Evolutionary conservation across 2,797 vertebrate genomes (phyloP).

Genomic region (Mormyrus hasselquistii): DNA sequence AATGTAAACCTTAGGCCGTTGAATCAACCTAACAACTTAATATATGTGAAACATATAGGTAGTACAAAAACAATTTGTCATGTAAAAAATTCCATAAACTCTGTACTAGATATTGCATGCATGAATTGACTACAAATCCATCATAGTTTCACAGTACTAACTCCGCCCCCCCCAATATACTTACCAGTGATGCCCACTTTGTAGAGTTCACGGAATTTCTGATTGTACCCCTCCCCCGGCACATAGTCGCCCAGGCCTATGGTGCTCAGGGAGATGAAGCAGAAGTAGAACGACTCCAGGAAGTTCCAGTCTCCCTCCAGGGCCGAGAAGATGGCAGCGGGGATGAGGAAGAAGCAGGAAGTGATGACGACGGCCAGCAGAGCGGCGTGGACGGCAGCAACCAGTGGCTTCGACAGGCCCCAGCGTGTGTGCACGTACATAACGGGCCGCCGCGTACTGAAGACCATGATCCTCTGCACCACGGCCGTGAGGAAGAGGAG

Average conservation of each 20-base stretch:
- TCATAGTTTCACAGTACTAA: neutral
- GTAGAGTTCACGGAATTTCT: conserved; percentile 87
- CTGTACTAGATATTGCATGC: neutral
- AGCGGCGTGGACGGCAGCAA: conserved; percentile 76
- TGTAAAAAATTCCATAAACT: neutral
- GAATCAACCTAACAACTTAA: neutral
- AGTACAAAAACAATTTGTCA: neutral
- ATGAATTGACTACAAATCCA: neutral
- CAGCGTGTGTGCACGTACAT: conserved; percentile 80
- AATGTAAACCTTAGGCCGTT: neutral
- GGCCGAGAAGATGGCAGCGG: conserved; percentile 81
- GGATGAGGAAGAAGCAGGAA: conserved; percentile 88
- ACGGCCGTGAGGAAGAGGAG: conserved; percentile 93
- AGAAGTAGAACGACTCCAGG: conserved; percentile 96
- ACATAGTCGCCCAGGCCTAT: conserved; percentile 95
- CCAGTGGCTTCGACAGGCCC: conserved; percentile 83
- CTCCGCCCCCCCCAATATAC: conserved; percentile 41
- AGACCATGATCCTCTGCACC: conserved; percentile 88
- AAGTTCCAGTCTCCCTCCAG: conserved; percentile 97
- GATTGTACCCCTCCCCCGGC: conserved; percentile 85
- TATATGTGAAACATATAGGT: neutral
- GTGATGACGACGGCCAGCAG: conserved; percentile 70
- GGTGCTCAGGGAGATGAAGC: conserved; percentile 96
- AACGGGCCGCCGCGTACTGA: conserved; percentile 77
- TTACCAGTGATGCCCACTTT: conserved; percentile 94